Evolutionary conservation across 2,797 vertebrate genomes (phyloP).

Genomic region (Perodicticus potto): DNA sequence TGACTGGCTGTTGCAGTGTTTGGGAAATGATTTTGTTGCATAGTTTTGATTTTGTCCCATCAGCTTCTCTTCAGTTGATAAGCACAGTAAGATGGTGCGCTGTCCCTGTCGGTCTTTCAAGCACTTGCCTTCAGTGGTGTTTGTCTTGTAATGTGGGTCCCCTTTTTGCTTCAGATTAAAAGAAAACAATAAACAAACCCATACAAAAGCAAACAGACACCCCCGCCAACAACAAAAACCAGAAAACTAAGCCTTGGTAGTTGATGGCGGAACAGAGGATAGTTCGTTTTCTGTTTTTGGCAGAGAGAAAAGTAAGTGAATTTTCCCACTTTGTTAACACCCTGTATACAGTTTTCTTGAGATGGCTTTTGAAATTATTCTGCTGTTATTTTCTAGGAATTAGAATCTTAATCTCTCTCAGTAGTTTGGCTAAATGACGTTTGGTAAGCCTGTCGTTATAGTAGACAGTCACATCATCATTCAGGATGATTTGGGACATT

Average conservation of each 20-base stretch:
- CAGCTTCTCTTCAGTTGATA: not conserved
- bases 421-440: not conserved
- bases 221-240: not conserved
- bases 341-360: not conserved
- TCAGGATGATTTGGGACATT: constrained; percentile 15
- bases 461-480: not conserved
- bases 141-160: not conserved
- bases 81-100: not conserved
- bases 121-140: not conserved
- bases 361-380: not conserved
- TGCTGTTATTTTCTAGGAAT: not conserved
- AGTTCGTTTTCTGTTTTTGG: constrained; percentile 1
- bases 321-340: not conserved
- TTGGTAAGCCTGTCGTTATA: not conserved
- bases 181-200: not conserved
- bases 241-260: not conserved
- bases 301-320: not conserved
- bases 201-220: not conserved
- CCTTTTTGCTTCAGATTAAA: not conserved
- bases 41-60: not conserved
- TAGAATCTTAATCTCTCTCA: not conserved
- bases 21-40: not conserved
- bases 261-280: not conserved
- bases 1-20: not conserved
- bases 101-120: constrained; percentile 12